Base-by-base conservation (phyloP, 1,140 invertebrate species). In the Copidosoma floridanum region DNA sequence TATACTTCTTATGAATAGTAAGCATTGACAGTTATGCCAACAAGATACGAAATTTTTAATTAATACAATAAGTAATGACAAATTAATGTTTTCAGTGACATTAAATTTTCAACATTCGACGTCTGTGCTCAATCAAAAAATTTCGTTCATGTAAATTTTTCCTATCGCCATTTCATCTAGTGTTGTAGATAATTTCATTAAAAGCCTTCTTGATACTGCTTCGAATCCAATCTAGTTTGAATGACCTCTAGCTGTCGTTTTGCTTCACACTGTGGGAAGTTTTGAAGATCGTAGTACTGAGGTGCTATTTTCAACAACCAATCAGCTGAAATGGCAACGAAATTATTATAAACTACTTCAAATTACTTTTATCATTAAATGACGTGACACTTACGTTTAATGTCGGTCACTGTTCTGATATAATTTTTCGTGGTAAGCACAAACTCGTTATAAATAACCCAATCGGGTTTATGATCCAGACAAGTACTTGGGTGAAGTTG, bases 391-490 rank as follows among this genome's bases (percentile, higher is more conserved):
- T 85, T 81, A 97, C 97, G 95, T 85, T 99, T 99, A 51, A 99
- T 94, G 77, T 99, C 97, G 2, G 96, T 99, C 1, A 98, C 95
- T 1, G 97, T 99, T 66, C 98, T 85, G 67, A 99, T 99, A 76
- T 99, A 99, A 80, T 99, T 99, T 80, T 99, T 99, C 12, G 97
- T 98, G 27, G 98, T 99, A 52, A 99, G 83, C 26, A 99, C 98
- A 80, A 99, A 99, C 82, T 99, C 98, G 81, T 99, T 99, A 81
- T 99, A 99, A 50, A 99, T 89, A 16, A 99, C 97, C 97, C 97
- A 99, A 76, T 99, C 97, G 3, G 98, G 98, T 82, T 99, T 99
- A 79, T 99, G 97, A 81, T 98, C 97, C 14, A 99, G 83, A 79
- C 96, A 98, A 16, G 96, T 98, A 46, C 96, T 98, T 0, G 98